Evolutionary conservation across 2,797 vertebrate species (phyloP).

Genomic region (Channa striata): DNA sequence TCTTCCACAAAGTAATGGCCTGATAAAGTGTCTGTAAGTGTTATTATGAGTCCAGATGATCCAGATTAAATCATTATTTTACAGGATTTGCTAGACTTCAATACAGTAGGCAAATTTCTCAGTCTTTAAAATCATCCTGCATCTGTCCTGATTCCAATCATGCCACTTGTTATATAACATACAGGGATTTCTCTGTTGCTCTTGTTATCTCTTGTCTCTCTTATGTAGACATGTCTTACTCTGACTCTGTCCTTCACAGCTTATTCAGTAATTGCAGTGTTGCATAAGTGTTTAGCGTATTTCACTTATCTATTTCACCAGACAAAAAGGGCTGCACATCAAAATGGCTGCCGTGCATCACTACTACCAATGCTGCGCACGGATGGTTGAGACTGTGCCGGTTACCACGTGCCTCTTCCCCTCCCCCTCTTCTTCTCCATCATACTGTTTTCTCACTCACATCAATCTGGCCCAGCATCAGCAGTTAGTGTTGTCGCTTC

Average conservation of each 20-base stretch:
- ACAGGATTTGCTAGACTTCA: not conserved
- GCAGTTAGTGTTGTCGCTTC: not conserved
- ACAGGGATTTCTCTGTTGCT: slow-evolving; percentile 9
- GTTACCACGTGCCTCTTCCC: slow-evolving; percentile 71
- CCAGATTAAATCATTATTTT: not conserved
- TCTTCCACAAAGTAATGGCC: not conserved
- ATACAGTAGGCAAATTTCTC: not conserved
- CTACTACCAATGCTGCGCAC: slow-evolving; percentile 63
- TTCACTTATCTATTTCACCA: slow-evolving; percentile 15
- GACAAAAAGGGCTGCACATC: slow-evolving; percentile 66
- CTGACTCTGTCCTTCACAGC: not conserved
- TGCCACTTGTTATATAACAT: slow-evolving; percentile 34
- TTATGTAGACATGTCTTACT: not conserved
- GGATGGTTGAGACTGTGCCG: slow-evolving; percentile 67
- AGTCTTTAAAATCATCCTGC: slow-evolving; percentile 3
- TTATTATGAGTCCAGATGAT: not conserved
- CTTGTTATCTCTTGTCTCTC: not conserved
- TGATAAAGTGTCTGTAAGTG: not conserved
- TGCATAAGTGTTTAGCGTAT: slow-evolving; percentile 9
- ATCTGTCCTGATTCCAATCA: slow-evolving; percentile 44
- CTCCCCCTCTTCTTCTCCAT: slow-evolving; percentile 74
- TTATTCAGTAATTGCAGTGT: not conserved
- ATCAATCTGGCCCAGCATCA: slow-evolving; percentile 38
- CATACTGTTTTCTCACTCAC: slow-evolving; percentile 41
- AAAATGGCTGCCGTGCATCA: slow-evolving; percentile 81